Evolutionary conservation across 2,888 invertebrate genomes (phyloP).

Genomic region (Noctua fimbriata): DNA sequence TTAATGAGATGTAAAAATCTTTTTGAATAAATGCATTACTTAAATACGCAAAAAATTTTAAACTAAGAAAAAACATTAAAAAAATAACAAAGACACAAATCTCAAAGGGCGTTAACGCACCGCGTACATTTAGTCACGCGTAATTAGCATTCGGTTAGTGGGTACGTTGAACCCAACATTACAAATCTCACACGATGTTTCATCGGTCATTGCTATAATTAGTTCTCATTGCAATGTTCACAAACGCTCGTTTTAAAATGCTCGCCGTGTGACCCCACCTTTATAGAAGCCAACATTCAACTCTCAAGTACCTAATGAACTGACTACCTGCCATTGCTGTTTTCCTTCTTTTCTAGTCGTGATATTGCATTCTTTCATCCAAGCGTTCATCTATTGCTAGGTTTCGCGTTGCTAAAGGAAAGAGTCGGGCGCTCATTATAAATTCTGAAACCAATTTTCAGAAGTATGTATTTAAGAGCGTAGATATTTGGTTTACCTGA

Average conservation of each 20-base stretch:
- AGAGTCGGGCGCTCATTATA: slow-evolving; percentile 35
- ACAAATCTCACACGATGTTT: slow-evolving; percentile 4
- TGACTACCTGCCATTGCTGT: slow-evolving; percentile 5
- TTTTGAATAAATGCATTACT: background rate
- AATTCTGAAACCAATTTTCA: slow-evolving; percentile 49
- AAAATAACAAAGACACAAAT: background rate
- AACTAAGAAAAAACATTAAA: background rate
- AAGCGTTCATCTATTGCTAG: background rate
- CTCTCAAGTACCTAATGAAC: slow-evolving; percentile 15
- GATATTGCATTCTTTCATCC: slow-evolving; percentile 45
- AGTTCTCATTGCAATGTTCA: background rate
- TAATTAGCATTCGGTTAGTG: slow-evolving; percentile 4
- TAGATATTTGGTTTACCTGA: slow-evolving; percentile 18
- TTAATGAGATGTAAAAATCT: background rate
- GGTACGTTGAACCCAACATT: slow-evolving; percentile 7
- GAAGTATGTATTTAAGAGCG: slow-evolving; percentile 34
- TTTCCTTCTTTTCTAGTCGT: slow-evolving; percentile 6
- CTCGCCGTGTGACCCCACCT: background rate
- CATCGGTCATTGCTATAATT: slow-evolving; percentile 13
- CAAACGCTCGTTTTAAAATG: background rate
- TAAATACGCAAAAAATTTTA: background rate
- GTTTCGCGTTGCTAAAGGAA: slow-evolving; percentile 7
- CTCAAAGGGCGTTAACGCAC: no score
- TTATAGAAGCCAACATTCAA: slow-evolving; percentile 6
- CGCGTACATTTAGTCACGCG: background rate